Evolutionary conservation across 2,888 invertebrate genomes (phyloP).

Genomic region (Petrolisthes cinctipes): DNA sequence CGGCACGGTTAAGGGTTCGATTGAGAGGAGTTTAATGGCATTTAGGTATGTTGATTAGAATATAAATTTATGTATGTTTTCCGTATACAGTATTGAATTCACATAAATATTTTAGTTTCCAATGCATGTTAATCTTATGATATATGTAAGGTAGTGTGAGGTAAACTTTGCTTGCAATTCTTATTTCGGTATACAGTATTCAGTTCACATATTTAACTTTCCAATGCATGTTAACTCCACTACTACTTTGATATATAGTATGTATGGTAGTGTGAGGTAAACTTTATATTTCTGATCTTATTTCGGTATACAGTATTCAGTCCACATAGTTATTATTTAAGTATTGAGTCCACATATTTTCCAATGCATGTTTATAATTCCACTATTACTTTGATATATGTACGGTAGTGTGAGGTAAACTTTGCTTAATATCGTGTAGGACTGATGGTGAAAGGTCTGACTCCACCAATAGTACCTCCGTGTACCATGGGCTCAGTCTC

Average conservation of each 20-base stretch:
- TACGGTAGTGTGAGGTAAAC: slow-evolving; percentile 30
- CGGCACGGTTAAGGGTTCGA: too few species aligned
- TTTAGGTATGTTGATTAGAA: background rate
- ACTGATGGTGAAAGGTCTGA: slow-evolving; percentile 45
- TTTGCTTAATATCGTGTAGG: slow-evolving; percentile 52
- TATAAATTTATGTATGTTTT: background rate
- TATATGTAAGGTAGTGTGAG: too few species aligned
- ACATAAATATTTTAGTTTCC: background rate
- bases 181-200: too few species aligned
- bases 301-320: too few species aligned
- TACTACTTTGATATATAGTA: background rate
- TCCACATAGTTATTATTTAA: too few species aligned
- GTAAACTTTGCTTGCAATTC: too few species aligned
- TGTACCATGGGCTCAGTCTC: slow-evolving; percentile 44
- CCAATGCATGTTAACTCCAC: too few species aligned
- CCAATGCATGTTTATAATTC: too few species aligned
- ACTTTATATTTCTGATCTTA: background rate
- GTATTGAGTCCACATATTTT: too few species aligned
- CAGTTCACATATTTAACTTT: too few species aligned
- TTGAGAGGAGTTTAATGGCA: too few species aligned
- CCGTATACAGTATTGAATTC: background rate
- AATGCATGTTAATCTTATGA: background rate
- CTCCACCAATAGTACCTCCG: slow-evolving; percentile 52
- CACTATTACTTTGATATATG: slow-evolving; percentile 27
- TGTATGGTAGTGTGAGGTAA: background rate